Conservation (phyloP, 1,140 invertebrate genomes). For the Stratiolaelaps scimitus region DNA sequence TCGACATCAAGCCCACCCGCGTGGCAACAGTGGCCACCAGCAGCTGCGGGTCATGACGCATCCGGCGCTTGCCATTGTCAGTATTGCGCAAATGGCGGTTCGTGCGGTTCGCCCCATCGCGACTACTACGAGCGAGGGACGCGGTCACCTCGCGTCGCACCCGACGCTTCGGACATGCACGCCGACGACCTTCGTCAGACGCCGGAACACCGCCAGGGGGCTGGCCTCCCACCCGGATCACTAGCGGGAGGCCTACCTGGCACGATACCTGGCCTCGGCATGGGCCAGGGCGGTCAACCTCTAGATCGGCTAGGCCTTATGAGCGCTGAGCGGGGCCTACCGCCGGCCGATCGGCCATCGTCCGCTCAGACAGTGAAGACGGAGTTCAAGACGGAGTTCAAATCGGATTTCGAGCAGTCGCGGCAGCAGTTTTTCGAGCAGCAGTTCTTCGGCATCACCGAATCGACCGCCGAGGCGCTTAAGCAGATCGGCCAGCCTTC, state of each 20-base stretch:
- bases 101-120: conserved; percentile 21
- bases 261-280: not conserved
- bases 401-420: conserved; percentile 15
- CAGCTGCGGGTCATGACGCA: conserved; percentile 6
- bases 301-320: conserved; percentile 15
- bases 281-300: conserved; percentile 6
- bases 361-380: no score
- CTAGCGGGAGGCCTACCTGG: not conserved
- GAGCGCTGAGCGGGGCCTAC: conserved; percentile 9
- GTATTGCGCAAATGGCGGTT: conserved; percentile 19
- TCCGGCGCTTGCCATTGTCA: conserved; percentile 9
- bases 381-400: no score
- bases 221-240: no score
- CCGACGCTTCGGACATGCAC: conserved; percentile 23
- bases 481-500: conserved; percentile 28
- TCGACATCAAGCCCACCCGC: conserved; percentile 26
- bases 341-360: not conserved
- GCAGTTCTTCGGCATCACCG: conserved; percentile 26
- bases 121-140: conserved; percentile 14
- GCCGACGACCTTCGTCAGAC: conserved; percentile 15
- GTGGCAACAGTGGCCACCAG: conserved; percentile 19
- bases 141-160: not conserved
- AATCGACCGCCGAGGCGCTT: conserved; percentile 24
- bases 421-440: conserved; percentile 25
- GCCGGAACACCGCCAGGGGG: conserved; percentile 2